Conservation (phyloP, 2,888 invertebrate species). For the Macrophya annulata region DNA sequence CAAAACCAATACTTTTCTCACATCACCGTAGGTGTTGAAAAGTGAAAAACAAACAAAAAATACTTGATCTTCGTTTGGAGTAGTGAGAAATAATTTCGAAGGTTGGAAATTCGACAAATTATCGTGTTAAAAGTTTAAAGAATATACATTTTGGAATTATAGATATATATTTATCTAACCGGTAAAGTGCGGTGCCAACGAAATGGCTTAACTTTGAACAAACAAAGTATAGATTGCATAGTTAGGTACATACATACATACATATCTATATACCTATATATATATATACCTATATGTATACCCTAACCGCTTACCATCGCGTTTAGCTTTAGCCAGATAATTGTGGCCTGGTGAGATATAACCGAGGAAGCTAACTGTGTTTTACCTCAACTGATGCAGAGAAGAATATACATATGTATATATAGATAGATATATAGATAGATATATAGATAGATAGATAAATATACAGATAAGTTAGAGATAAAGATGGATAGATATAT, state of each 20-base stretch:
- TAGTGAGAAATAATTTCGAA: too few species aligned
- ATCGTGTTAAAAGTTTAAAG: not conserved
- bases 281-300: not conserved
- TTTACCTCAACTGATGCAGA: too few species aligned
- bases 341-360: not conserved
- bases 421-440: too few species aligned
- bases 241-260: not conserved
- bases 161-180: not conserved
- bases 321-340: not conserved
- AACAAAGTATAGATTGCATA: not conserved
- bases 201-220: not conserved
- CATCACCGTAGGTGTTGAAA: too few species aligned
- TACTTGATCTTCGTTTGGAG: too few species aligned
- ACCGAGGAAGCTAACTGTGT: not conserved
- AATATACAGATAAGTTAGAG: not conserved
- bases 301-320: conserved; percentile 12
- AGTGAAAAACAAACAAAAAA: too few species aligned
- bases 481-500: conserved; percentile 9
- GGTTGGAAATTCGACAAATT: too few species aligned
- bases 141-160: not conserved
- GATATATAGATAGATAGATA: not conserved
- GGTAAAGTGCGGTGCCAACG: not conserved
- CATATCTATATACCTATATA: too few species aligned
- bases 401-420: too few species aligned
- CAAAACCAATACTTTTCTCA: too few species aligned